Evolutionary conservation across 2,888 invertebrate species (phyloP).

Genomic region (Trichopoda pennipes): DNA sequence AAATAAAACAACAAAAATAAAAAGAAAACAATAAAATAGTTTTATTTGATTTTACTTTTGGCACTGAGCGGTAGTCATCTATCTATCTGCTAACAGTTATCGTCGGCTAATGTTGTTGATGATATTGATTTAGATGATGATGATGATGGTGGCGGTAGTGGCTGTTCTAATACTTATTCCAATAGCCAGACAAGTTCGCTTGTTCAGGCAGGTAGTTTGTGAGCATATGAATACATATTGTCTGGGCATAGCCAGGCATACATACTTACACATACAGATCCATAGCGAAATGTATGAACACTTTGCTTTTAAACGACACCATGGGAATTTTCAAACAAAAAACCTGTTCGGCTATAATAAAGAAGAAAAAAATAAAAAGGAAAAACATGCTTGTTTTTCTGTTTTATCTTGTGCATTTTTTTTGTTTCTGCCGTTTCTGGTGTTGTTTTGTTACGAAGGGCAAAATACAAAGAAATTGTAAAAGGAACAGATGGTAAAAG

Average conservation of each 20-base stretch:
- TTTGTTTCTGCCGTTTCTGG: constrained; percentile 6
- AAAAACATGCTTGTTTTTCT: constrained; percentile 7
- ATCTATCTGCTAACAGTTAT: constrained; percentile 19
- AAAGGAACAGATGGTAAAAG: constrained; percentile 64
- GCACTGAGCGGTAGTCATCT: constrained; percentile 1
- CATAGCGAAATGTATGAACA: constrained; percentile 15
- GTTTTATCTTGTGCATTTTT: constrained; percentile 17
- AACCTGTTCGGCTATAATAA: constrained; percentile 59
- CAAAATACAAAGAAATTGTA: constrained; percentile 47
- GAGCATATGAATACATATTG: neutral
- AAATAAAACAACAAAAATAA: too few species aligned
- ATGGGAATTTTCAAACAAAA: constrained; percentile 67
- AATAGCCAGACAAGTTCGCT: constrained; percentile 43
- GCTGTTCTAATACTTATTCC: constrained; percentile 49
- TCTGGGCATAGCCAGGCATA: neutral
- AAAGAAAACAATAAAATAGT: neutral
- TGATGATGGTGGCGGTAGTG: constrained; percentile 32
- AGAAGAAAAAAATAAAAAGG: constrained; percentile 23
- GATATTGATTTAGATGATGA: constrained; percentile 15
- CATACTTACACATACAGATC: neutral
- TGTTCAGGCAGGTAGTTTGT: constrained; percentile 48
- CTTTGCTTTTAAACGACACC: constrained; percentile 55
- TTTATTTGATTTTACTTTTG: constrained; percentile 46
- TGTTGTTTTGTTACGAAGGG: constrained; percentile 52
- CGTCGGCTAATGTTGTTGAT: constrained; percentile 32